Base-by-base conservation (phyloP, 1,140 invertebrate genomes). In the Battus philenor region DNA sequence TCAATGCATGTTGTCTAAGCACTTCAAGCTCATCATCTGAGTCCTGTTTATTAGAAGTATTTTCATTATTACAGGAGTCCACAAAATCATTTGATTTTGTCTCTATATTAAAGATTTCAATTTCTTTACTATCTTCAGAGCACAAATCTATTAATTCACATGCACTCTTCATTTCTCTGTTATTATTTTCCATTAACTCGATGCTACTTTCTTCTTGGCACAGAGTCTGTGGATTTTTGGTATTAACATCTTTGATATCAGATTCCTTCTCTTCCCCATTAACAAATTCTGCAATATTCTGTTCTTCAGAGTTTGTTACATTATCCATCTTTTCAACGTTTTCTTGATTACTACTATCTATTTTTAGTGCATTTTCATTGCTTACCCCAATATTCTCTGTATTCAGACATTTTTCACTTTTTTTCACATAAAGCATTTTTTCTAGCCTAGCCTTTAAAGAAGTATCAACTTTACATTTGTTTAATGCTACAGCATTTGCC, bases 21-120 rank as follows among this genome's bases (percentile, higher is more conserved):
- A 73, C 39, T 68, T 86, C 83, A 38, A 85, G 50, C 48, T 86
- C 83, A 54, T 86, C 86, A 66, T 87, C 85, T 38, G 82, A 86
- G 57, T 46, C 54, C n/a, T 55, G 47, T 31, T 47, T 60, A 31
- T 45, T 39, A 13, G 54, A 53, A 4, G 41, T 47, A 33, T 44
- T 36, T 12, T 59, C 41, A 16, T 47, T 54, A 44, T 29, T 31
- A 32, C 6, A 39, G 20, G 59, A 44, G 50, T 77, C 55, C 15
- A 68, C 55, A 50, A 43, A 29, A 43, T 69, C 54, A 10, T 58
- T 34, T 15, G 17, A 24, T 15, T 11, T 11, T 20, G 7, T 15
- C 33, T 11, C 8, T 17, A 17, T 47, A 26, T 47, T 18, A 39
- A 32, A 15, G 10, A 24, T 38, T 50, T 47, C 27, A 39, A 27